Evolutionary conservation across 1,140 invertebrate genomes (phyloP), one percentile per base, ranked within the genome.

Genomic region (Thaumetopoea pityocampa): DNA sequence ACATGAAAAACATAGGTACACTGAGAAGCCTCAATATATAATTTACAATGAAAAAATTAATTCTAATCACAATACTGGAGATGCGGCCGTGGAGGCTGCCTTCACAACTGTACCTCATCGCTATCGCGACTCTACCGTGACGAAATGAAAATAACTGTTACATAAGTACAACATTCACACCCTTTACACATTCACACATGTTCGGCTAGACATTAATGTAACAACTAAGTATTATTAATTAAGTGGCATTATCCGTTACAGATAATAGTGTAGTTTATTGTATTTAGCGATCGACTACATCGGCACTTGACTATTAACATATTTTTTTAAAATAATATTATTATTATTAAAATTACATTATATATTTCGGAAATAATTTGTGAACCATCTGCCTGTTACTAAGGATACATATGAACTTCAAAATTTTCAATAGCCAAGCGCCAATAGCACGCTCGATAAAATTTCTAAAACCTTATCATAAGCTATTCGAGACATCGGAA

Each of bases 161-260:
- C 58, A 55, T 51, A 53, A 48, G 45, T 61, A 61, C 52, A 69
- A 70, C 80, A 84, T 79, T 79, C 80, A 80, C 67, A 29, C 80
- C 29, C 66, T 74, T 67, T 72, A 55, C 64, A 82, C 76, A 81
- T 37, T 57, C 80, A 80, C 69, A 67, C 80, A 59, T 61, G 54
- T 66, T 78, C 77, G 67, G 63, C 79, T 81, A 81, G 81, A 84
- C 77, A 84, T 84, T 84, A 82, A 84, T 79, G 53, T 81, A 84
- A 82, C 77, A 82, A 77, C 78, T 84, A 84, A 73, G 57, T 71
- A 63, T 73, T 70, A 72, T 62, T 59, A 53, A 73, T 72, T 72
- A 79, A 64, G 54, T 70, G 54, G 47, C 54, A 67, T 78, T 70
- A 83, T 57, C 71, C 70, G 57, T 71, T 79, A 78, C 66, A 78